Base-by-base conservation (phyloP, 1,140 invertebrate genomes). In the Pemphigus obesinymphae region DNA sequence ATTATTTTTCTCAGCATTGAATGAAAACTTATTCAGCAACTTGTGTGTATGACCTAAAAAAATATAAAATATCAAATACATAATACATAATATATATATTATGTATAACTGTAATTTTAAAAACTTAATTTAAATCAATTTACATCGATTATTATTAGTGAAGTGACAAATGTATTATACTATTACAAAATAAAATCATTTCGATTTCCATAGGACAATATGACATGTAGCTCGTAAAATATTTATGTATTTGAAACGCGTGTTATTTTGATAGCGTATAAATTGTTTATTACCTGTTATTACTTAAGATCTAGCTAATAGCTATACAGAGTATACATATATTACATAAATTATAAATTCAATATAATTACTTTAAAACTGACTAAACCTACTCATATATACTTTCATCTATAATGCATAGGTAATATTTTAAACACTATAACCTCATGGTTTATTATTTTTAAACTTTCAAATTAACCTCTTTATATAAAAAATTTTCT, bases 1-100 rank as follows among this genome's bases (percentile, higher is more conserved):
- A 80, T 80, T 80, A 80, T 80, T 80, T 80, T 80, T 80, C 34
- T 45, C 37, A 43, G 23, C 23, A 50, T 80, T 80, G 76, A 80
- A 80, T 80, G 55, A 80, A 80, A 63, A 80, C 55, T 63, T 80
- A 80, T 63, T 63, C 37, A 63, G 34, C 45, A 58, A 61, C 17
- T 53, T 78, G 23, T 29, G 11, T 80, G 37, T 61, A 29, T 80
- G 76, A 80, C 76, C 76, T 80, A 80, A 63, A 80, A 80, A 78
- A 78, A 76, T 53, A 75, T n/a, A n/a, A n/a, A n/a, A n/a, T n/a
- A n/a, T n/a, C n/a, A n/a, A n/a, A n/a, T n/a, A n/a, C n/a, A n/a
- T n/a, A 76, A 63, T 20, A 63, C 55, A 45, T 29, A 50, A 73
- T 73, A 73, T 45, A 11, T 45, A 45, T 13, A 45, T 45, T 31